Percentiles rank a stretch among this genome's conserved stretches.
Conservation (phyloP, 2,797 vertebrate genomes). For the Acipenser oxyrinchus region DNA sequence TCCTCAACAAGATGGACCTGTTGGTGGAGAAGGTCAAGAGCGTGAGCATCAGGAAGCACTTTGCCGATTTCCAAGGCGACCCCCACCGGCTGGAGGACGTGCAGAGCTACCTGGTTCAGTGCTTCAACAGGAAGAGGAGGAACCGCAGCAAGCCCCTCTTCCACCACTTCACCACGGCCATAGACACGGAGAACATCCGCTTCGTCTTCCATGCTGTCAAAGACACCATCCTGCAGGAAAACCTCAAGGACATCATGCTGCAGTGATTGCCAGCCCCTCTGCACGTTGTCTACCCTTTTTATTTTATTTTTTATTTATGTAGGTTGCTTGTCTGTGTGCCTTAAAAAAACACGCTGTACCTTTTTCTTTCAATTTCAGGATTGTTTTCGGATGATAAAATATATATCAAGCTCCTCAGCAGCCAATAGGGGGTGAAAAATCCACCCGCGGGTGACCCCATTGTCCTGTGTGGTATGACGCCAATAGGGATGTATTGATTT, state of each 20-base stretch:
- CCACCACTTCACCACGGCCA: constrained; percentile 95
- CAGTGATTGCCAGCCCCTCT: constrained; percentile 58
- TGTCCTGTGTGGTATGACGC: no score
- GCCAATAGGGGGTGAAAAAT: no score
- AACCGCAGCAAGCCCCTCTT: constrained; percentile 87
- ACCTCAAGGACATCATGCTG: constrained; percentile 94
- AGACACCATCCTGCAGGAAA: constrained; percentile 95
- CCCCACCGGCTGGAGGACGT: constrained; percentile 79
- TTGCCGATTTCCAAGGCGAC: constrained; percentile 84
- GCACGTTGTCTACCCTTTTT: no score
- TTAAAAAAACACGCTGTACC: constrained; percentile 4
- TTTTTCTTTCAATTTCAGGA: background rate
- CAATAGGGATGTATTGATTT: no score
- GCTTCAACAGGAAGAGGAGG: constrained; percentile 83
- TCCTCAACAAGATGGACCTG: constrained; percentile 96
- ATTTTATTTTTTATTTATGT: no score
- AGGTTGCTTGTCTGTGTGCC: background rate
- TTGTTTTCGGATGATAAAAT: background rate
- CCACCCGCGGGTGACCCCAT: no score
- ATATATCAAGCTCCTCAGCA: no score
- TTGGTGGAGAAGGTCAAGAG: constrained; percentile 84
- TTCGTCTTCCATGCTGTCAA: constrained; percentile 95
- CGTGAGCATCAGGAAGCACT: constrained; percentile 85
- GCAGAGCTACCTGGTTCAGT: constrained; percentile 87
- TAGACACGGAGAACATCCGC: constrained; percentile 94